Base-by-base conservation (phyloP, 1,140 invertebrate genomes). In the Rhopalosiphum padi region DNA sequence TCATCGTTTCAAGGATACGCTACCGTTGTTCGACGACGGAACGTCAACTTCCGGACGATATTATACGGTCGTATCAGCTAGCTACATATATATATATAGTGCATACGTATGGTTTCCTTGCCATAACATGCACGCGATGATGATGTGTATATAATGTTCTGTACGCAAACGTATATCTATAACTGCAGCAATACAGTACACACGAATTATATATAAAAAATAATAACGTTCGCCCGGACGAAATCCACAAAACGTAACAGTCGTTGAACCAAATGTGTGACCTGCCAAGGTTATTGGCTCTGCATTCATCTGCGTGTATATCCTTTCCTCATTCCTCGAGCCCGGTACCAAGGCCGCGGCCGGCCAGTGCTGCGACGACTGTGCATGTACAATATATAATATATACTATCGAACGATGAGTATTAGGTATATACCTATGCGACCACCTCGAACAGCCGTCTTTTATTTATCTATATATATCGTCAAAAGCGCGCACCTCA, bases 191-290 rank as follows among this genome's bases (percentile, higher is more conserved):
- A 18, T 82, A 85, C 37, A 85, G 37, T 46, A 51, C n/a, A 51
- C 21, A 51, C 46, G 21, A 15, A 51, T 85, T 43, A 43, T 21
- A 6, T n/a, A 35, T 51, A 35, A 41, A 53, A 53, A 89, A 82
- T 91, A 91, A 91, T 82, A 91, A 91, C 90, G 90, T 91, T 82
- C 68, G 68, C n/a, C 22, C 88, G 51, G 35, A 51, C 60, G 91
- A 92, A 92, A 92, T 92, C 46, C 91, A 83, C 60, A 51, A 92
- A 92, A 92, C 91, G 91, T 82, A 83, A 92, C 91, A 92, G 91
- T 92, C 91, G 91, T 92, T 92, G 91, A 92, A 92, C 91, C 46
- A 92, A 92, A 92, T 92, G 68, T 91, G 90, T 92, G 91, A 92
- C 91, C 91, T 82, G 91, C 91, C 91, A 92, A 92, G 91, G 91